These are phyloP conservation scores for Troglohyphantes excavatus DNA, from an alignment of 2,888 invertebrate species.

Conservation along the genomic window DNA sequence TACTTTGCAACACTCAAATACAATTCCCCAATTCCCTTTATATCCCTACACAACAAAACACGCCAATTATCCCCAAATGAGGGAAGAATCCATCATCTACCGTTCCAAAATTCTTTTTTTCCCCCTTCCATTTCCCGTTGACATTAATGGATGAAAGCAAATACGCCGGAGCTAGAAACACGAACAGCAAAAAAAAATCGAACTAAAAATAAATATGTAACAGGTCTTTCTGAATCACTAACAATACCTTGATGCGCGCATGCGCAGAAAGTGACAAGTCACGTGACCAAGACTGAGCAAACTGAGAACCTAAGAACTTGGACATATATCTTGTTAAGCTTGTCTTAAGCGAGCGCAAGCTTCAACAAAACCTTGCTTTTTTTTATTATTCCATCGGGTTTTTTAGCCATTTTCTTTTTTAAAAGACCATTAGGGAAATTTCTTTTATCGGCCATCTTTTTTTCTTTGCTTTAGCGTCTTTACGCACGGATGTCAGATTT, in stretches of 20 bases:
- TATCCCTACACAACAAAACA: background rate
- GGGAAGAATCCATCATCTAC: background rate
- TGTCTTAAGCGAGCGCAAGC: background rate
- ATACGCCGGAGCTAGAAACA: background rate
- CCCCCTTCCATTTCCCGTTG: background rate
- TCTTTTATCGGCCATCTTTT: conserved; percentile 14
- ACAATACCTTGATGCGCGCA: conserved; percentile 2
- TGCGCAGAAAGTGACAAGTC: conserved; percentile 44
- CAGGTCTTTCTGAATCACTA: background rate
- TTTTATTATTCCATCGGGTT: background rate
- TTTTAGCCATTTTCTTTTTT: background rate
- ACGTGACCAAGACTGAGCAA: conserved; percentile 8
- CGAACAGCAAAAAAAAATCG: background rate
- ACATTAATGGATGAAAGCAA: conserved; percentile 12
- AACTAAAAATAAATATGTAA: conserved; percentile 20
- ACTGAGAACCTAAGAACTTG: background rate
- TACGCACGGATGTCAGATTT: background rate
- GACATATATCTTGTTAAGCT: conserved; percentile 43
- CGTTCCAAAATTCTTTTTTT: background rate
- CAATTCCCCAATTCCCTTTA: background rate
- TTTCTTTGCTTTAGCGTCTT: background rate
- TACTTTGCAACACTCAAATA: too few species aligned
- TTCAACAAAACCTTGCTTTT: background rate
- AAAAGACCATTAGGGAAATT: conserved; percentile 37
- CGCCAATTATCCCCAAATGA: background rate